A percentile compares a stretch with the other conserved stretches of the same genome.
Conservation (phyloP, 2,797 vertebrate genomes). For the Sebastes hopkinsi region DNA sequence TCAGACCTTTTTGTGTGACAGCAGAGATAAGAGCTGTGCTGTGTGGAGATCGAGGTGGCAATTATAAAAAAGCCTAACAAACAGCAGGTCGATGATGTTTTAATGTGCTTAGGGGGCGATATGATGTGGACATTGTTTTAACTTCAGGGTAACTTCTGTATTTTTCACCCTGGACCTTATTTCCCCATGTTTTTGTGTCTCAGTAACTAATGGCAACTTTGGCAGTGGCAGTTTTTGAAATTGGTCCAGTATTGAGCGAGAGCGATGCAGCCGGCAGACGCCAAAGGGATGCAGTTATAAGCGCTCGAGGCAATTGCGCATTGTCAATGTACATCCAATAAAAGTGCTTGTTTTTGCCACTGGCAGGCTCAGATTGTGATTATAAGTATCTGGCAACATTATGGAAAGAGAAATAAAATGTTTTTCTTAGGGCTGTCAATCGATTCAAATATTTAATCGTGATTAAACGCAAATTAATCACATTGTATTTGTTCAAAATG, state of each 20-base stretch:
- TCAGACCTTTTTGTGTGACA: constrained; percentile 28
- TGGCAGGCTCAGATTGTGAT: too few species aligned
- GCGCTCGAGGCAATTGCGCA: not conserved
- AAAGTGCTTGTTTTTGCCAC: too few species aligned
- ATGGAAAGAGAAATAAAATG: too few species aligned
- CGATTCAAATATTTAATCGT: too few species aligned
- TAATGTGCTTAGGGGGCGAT: constrained; percentile 40
- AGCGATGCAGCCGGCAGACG: not conserved
- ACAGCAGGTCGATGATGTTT: constrained; percentile 40
- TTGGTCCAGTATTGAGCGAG: not conserved
- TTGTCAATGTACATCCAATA: too few species aligned
- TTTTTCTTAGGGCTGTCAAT: too few species aligned
- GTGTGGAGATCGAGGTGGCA: constrained; percentile 33
- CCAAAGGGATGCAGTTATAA: not conserved
- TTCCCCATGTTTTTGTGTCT: not conserved
- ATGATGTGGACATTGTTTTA: constrained; percentile 16
- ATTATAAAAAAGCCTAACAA: constrained; percentile 35
- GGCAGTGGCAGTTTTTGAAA: too few species aligned
- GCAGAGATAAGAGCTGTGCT: constrained; percentile 33
- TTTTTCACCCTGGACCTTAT: not conserved
- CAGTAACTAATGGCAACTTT: not conserved
- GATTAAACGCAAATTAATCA: too few species aligned
- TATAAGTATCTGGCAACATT: too few species aligned
- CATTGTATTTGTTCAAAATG: too few species aligned
- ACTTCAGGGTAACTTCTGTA: not conserved